phyloP scores from a whole-genome alignment of 2,113 vertebrate genomes.

The Nycticebus coucang region DNA sequence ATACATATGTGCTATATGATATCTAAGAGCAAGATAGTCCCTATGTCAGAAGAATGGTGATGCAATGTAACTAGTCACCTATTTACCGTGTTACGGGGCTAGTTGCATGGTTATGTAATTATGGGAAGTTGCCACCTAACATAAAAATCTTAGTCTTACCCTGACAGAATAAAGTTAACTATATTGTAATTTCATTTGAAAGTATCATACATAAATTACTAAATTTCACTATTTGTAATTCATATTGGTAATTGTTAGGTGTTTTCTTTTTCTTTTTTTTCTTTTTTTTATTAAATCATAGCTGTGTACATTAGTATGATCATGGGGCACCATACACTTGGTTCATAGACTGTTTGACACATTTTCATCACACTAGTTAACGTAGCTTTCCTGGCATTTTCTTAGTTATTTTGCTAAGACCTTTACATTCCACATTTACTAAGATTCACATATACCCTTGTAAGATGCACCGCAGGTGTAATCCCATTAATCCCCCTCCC shows the following conservation, averaged over 20 bases:
- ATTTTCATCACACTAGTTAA: too few relatives aligned
- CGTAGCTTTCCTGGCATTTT: too few relatives aligned
- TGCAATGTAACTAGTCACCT: background rate
- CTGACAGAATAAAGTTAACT: background rate
- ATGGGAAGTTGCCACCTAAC: background rate
- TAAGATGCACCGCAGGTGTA: too few relatives aligned
- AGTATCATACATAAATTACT: background rate
- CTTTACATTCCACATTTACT: too few relatives aligned
- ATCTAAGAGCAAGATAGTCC: background rate
- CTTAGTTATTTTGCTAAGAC: too few relatives aligned
- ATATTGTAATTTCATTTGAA: background rate
- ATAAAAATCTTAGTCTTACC: background rate
- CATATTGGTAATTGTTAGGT: background rate
- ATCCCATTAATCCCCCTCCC: too few relatives aligned
- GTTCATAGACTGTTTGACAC: too few relatives aligned
- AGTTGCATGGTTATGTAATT: background rate
- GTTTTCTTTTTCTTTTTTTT: conserved; percentile 24
- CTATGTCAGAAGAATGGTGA: background rate
- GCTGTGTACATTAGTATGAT: too few relatives aligned
- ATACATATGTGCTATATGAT: background rate
- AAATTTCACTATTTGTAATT: background rate
- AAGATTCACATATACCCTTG: too few relatives aligned
- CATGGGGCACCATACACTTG: too few relatives aligned
- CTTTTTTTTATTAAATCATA: too few relatives aligned
- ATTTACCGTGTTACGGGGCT: background rate